Evolutionary conservation across 2,113 vertebrate species (phyloP).

Genomic region (Illadopsis cleaveri): DNA sequence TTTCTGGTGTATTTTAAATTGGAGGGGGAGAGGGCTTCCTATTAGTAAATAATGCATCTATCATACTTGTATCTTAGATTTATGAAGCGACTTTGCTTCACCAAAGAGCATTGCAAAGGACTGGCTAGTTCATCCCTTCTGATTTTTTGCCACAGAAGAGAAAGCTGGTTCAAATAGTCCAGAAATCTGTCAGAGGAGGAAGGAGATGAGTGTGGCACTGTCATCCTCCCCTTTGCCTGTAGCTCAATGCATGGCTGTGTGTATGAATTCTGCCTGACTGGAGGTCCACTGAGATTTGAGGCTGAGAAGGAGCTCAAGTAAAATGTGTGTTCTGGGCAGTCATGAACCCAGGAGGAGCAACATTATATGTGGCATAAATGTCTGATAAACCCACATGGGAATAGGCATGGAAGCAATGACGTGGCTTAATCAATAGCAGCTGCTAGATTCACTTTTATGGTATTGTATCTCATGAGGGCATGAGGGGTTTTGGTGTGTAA

Average conservation of each 20-base stretch:
- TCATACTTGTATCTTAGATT: not conserved
- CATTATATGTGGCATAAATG: conserved; percentile 49
- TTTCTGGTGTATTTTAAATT: not conserved
- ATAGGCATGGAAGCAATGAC: conserved; percentile 21
- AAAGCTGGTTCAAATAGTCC: conserved; percentile 1
- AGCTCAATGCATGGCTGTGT: not conserved
- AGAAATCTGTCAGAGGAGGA: not conserved
- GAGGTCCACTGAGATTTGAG: not conserved
- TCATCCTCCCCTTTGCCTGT: not conserved
- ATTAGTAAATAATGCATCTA: conserved; percentile 44
- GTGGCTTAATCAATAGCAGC: conserved; percentile 55
- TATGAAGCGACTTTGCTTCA: not conserved
- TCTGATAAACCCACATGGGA: conserved; percentile 26
- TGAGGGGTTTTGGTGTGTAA: not conserved
- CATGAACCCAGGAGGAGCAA: not conserved
- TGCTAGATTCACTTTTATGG: conserved; percentile 29
- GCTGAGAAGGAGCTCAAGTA: conserved; percentile 11
- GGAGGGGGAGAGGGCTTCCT: not conserved
- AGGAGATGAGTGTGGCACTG: not conserved
- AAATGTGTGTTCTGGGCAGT: conserved; percentile 31
- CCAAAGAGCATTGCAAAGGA: conserved; percentile 41
- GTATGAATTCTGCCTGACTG: conserved; percentile 24
- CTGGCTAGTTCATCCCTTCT: not conserved
- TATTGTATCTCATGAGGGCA: conserved; percentile 10
- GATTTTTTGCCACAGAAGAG: conserved; percentile 34